Base-by-base conservation (phyloP, 2,797 vertebrate species). In the Cirrhinus mrigala region DNA sequence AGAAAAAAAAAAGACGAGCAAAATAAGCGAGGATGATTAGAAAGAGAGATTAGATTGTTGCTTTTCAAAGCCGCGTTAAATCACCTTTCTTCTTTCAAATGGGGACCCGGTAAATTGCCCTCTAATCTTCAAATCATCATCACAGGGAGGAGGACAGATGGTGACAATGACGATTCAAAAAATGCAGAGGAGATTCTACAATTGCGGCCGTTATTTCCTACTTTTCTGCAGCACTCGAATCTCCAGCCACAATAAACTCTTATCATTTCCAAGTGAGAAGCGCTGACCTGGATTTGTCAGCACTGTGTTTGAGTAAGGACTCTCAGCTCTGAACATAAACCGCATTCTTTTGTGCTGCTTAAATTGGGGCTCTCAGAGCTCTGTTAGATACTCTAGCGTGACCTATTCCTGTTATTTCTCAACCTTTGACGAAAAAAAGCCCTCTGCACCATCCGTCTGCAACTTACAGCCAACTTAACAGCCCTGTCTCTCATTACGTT, bases 231-330 rank as follows among this genome's bases (percentile, higher is more conserved):
- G 60, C 46, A 29, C 73, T 84, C 44, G 14, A 84, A 84, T 84
- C 77, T 85, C 68, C 77, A 85, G 77, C 68, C 68, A 85, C 69
- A 85, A 74, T 85, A 85, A 85, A 79, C 64, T 85, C 83, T 85
- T 79, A 85, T 85, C 40, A 50, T 85, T 85, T 79, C 54, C 83
- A 70, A 79, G 83, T 71, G 76, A 71, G 83, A 79, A 73, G 68
- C 77, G 50, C 76, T 85, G 84, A 85, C 84, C 84, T 85, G 84
- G 77, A 79, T 85, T 85, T 85, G 76, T 85, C 84, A 73, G 77
- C 77, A 40, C 69, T 80, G 77, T 33, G 29, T 85, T 85, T 85
- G 77, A 85, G 76, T 71, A 80, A 80, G 77, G 68, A 80, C 77
- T 85, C 84, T 64, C 77, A 64, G 84, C 68, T 73, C 84, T 40